A percentile compares a stretch with the other conserved stretches of the same genome.
phyloP scores from a whole-genome alignment of 2,797 vertebrate species.

The Selene dorsalis region DNA sequence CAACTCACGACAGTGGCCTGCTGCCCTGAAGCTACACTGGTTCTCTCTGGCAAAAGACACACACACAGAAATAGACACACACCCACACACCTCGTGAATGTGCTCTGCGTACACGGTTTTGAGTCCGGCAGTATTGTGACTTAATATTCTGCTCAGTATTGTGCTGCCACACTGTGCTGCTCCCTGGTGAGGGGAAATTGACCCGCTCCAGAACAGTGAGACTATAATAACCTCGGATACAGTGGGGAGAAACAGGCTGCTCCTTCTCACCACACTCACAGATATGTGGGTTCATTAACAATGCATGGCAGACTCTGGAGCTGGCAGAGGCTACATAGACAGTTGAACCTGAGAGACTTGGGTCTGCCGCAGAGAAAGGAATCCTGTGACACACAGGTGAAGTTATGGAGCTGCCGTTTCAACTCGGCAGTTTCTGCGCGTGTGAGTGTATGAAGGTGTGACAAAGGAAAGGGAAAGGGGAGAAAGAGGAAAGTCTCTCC shows the following conservation, averaged over 20 bases:
- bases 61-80: neutral
- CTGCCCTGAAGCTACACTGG: constrained; percentile 19
- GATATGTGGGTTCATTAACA: constrained; percentile 67
- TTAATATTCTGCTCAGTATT: constrained; percentile 66
- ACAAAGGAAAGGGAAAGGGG: constrained; percentile 25
- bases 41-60: constrained; percentile 25
- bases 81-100: neutral
- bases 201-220: constrained; percentile 65
- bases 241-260: constrained; percentile 45
- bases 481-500: constrained; percentile 44
- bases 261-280: constrained; percentile 16
- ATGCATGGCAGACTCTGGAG: constrained; percentile 61
- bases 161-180: constrained; percentile 51
- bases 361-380: constrained; percentile 47
- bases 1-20: constrained; percentile 24
- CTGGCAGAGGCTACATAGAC: constrained; percentile 48
- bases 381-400: constrained; percentile 54
- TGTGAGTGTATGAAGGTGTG: constrained; percentile 31
- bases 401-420: constrained; percentile 49
- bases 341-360: constrained; percentile 47
- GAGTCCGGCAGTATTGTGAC: constrained; percentile 33
- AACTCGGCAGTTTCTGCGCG: constrained; percentile 37
- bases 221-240: constrained; percentile 59
- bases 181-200: constrained; percentile 60
- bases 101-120: constrained; percentile 20